Evolutionary conservation across 2,888 invertebrate genomes (phyloP).

Genomic region (Ganaspis brasiliensis): DNA sequence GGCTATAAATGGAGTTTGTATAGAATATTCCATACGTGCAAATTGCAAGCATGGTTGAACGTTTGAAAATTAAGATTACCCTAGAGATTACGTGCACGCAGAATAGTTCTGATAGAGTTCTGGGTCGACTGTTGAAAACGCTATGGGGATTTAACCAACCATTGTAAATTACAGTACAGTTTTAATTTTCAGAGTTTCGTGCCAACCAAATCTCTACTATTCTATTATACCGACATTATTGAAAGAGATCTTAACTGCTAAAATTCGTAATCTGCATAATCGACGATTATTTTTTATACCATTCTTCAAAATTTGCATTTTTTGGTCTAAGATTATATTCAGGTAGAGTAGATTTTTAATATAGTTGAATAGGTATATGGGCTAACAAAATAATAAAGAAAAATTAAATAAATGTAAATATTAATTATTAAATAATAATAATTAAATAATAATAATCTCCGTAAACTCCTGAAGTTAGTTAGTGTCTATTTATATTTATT

Average conservation of each 20-base stretch:
- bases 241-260: background rate
- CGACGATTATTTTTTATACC: no score
- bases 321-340: no score
- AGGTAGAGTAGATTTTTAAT: no score
- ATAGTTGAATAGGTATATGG: no score
- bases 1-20: background rate
- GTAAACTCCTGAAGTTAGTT: no score
- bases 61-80: slow-evolving; percentile 42
- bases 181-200: slow-evolving; percentile 32
- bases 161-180: slow-evolving; percentile 39
- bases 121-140: slow-evolving; percentile 50
- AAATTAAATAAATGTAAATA: no score
- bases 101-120: slow-evolving; percentile 39
- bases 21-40: background rate
- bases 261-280: no score
- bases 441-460: no score
- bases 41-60: slow-evolving; percentile 11
- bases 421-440: no score
- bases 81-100: slow-evolving; percentile 33
- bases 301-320: no score
- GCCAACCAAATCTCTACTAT: slow-evolving; percentile 22
- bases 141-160: slow-evolving; percentile 48
- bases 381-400: no score
- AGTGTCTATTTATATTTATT: no score
- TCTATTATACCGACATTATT: background rate